Evolutionary conservation across 2,113 vertebrate genomes (phyloP).

Genomic region (Apodemus speciosus): DNA sequence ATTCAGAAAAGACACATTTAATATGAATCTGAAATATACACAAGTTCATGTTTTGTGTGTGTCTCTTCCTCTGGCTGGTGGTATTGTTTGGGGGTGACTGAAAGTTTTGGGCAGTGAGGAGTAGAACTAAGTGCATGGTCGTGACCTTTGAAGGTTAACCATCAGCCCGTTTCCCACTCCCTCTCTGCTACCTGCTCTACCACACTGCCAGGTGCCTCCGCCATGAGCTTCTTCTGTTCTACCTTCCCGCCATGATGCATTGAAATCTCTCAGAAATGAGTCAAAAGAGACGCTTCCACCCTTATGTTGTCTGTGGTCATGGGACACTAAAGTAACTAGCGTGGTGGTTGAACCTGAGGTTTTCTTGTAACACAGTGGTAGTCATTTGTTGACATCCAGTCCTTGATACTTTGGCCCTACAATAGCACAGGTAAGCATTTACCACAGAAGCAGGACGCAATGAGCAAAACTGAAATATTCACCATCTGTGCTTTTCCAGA

Average conservation of each 20-base stretch:
- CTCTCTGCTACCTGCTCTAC: not conserved
- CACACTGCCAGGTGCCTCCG: not conserved
- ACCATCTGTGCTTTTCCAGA: not conserved
- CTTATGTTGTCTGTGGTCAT: not conserved
- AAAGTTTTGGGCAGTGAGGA: not conserved
- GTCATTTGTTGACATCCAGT: fast-evolving
- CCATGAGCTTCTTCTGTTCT: fast-evolving
- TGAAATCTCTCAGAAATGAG: not conserved
- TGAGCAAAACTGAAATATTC: not conserved
- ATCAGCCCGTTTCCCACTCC: not conserved
- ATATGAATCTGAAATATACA: not conserved
- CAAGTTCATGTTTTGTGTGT: no score
- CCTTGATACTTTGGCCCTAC: not conserved
- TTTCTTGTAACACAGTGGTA: not conserved
- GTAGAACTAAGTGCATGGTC: not conserved
- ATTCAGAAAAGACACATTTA: not conserved
- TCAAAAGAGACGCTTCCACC: not conserved
- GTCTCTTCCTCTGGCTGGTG: no score
- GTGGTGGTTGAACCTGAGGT: not conserved
- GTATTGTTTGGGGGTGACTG: not conserved
- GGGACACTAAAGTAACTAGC: not conserved
- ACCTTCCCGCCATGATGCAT: not conserved
- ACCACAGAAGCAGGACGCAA: not conserved
- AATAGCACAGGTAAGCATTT: not conserved
- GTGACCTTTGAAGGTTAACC: no score